Evolutionary conservation across 2,797 vertebrate species (phyloP).

Genomic region (Pogonophryne albipinna): DNA sequence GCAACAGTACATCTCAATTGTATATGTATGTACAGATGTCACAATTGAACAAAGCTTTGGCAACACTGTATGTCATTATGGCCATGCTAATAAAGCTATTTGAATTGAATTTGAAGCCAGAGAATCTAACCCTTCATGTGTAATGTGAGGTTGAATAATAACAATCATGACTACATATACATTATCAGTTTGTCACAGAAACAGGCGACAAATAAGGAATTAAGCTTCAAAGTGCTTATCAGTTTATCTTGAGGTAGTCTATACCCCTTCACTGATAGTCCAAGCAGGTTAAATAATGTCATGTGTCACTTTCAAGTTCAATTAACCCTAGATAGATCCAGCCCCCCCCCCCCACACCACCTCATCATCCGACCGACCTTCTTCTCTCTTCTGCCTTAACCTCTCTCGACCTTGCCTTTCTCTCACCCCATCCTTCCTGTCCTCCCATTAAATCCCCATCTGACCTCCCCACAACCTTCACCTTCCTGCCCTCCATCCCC

Average conservation of each 20-base stretch:
- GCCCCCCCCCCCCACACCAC: not conserved
- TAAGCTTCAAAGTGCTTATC: not conserved
- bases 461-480: constrained; percentile 65
- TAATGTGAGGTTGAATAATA: not conserved
- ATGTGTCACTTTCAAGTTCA: not conserved
- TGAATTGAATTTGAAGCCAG: too few relatives aligned
- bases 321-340: constrained; percentile 26
- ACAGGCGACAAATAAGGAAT: not conserved
- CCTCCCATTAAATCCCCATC: constrained; percentile 43
- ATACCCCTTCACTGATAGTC: not conserved
- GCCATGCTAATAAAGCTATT: too few relatives aligned
- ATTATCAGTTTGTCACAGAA: not conserved
- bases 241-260: not conserved
- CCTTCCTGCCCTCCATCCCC: constrained; percentile 30
- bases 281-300: not conserved
- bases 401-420: constrained; percentile 24
- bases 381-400: not conserved
- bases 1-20: too few relatives aligned
- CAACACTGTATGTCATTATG: too few relatives aligned
- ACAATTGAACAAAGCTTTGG: too few relatives aligned
- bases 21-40: too few relatives aligned
- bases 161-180: not conserved
- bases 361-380: constrained; percentile 21
- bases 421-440: constrained; percentile 22
- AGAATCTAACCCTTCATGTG: not conserved